phyloP scores from a whole-genome alignment of 1,140 invertebrate species.

The Aleiodes sp. region DNA sequence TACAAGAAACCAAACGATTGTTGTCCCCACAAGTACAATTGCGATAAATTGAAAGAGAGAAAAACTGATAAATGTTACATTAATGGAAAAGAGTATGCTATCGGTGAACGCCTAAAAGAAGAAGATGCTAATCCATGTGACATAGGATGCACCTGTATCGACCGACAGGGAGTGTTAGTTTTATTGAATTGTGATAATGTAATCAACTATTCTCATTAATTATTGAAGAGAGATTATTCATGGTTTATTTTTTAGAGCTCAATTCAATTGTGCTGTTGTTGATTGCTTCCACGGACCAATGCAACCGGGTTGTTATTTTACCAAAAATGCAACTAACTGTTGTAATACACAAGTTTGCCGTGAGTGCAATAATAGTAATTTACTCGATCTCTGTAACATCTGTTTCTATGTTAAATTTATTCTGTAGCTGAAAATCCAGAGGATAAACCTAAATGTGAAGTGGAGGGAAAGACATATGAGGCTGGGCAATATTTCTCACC shows the following conservation, averaged over 20 bases:
- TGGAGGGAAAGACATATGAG: conserved; percentile 45
- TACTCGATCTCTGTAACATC: not conserved
- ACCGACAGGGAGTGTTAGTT: not conserved
- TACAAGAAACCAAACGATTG: conserved; percentile 18
- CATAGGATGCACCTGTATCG: conserved; percentile 21
- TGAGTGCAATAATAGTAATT: conserved; percentile 37
- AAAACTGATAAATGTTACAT: conserved; percentile 18
- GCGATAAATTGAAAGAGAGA: conserved; percentile 19
- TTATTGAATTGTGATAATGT: not conserved
- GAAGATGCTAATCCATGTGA: conserved; percentile 31
- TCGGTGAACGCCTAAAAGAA: conserved; percentile 19
- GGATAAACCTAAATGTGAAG: conserved; percentile 38
- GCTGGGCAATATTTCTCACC: conserved; percentile 46
- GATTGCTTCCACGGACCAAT: conserved; percentile 33
- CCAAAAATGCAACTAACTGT: conserved; percentile 16
- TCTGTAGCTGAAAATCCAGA: conserved; percentile 34
- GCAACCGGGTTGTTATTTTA: conserved; percentile 38
- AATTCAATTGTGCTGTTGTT: conserved; percentile 41
- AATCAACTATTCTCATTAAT: too few species aligned
- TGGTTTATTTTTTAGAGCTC: conserved; percentile 35
- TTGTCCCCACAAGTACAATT: conserved; percentile 35
- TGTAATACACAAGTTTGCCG: conserved; percentile 44
- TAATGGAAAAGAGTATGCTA: conserved; percentile 18
- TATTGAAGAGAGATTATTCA: not conserved
- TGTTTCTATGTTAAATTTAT: not conserved